Conservation (phyloP, 2,888 invertebrate species). For the Ctena decussata region DNA sequence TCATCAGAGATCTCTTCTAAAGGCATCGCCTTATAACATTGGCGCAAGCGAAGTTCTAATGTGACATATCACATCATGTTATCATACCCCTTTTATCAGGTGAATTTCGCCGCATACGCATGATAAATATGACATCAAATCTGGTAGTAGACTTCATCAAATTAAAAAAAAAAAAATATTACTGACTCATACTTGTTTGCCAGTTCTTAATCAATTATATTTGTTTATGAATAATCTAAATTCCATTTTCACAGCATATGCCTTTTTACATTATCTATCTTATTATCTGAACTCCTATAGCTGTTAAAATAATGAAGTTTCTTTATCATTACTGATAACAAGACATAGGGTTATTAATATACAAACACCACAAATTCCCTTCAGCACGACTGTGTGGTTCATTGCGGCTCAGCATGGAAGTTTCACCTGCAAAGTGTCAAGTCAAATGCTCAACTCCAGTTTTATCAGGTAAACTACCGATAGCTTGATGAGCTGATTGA, state of each 20-base stretch:
- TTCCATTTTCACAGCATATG: not conserved
- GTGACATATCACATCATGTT: too few species aligned
- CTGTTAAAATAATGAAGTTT: not conserved
- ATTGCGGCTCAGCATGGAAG: not conserved
- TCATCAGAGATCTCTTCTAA: too few species aligned
- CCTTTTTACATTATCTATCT: not conserved
- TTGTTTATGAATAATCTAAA: not conserved
- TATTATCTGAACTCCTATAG: not conserved
- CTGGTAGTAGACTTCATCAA: not conserved
- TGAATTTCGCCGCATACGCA: not conserved
- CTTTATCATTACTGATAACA: conserved; percentile 1
- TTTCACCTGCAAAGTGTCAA: conserved; percentile 4
- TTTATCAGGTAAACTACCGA: not conserved
- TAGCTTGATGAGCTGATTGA: too few species aligned
- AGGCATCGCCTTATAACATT: too few species aligned
- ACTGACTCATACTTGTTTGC: not conserved
- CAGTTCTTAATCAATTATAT: not conserved
- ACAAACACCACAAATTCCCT: not conserved
- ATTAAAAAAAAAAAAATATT: not conserved
- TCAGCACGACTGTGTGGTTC: not conserved
- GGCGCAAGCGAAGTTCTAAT: too few species aligned
- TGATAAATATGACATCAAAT: not conserved
- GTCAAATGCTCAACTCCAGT: not conserved
- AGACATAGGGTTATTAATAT: not conserved
- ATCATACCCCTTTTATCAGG: not conserved